Conservation (phyloP, 2,113 vertebrate species). For the Engraulis encrasicolus region DNA sequence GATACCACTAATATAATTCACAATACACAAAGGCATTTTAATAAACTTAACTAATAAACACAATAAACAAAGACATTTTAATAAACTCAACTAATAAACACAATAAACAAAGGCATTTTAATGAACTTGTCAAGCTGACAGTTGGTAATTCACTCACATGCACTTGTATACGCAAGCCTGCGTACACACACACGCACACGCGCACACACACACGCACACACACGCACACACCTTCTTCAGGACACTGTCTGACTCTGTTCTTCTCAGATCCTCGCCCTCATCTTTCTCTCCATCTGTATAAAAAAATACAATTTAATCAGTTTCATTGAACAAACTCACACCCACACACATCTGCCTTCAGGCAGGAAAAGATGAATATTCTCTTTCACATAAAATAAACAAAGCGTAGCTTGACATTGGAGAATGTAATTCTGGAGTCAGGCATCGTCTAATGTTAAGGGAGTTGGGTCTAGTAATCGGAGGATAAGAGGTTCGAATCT, state of each 20-base stretch:
- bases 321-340: neutral
- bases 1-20: too few species aligned
- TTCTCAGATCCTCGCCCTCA: conserved; percentile 85
- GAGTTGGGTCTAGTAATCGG: too few species aligned
- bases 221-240: conserved; percentile 85
- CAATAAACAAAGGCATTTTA: too few species aligned
- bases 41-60: too few species aligned
- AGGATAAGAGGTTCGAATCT: too few species aligned
- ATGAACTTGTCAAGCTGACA: too few species aligned
- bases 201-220: neutral
- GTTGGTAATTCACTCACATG: neutral
- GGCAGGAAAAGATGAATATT: neutral
- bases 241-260: conserved; percentile 90
- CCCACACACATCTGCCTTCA: neutral
- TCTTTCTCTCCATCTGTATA: conserved; percentile 84
- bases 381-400: neutral
- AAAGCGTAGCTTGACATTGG: neutral
- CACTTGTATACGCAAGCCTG: neutral
- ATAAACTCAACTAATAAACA: too few species aligned
- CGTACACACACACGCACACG: conserved; percentile 34
- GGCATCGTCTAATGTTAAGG: too few species aligned
- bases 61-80: too few species aligned
- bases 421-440: neutral
- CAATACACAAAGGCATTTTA: too few species aligned
- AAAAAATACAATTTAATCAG: neutral